Conservation (phyloP, 2,888 invertebrate species). For the Malthinus flaveolus region DNA sequence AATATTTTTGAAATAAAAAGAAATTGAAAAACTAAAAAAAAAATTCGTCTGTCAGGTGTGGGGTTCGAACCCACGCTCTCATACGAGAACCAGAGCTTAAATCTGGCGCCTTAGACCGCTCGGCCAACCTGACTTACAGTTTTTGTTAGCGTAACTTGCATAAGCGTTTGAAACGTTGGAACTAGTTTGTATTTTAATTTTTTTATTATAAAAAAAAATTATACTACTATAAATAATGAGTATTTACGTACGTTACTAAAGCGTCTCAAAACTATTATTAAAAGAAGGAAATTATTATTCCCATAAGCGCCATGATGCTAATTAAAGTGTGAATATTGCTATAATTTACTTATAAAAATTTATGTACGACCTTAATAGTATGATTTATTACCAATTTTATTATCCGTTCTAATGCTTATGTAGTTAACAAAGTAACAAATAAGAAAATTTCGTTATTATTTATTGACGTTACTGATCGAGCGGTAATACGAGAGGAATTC, state of each 20-base stretch:
- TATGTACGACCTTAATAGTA: slow-evolving; percentile 26
- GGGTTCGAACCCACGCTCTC: slow-evolving; percentile 72
- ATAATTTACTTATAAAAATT: slow-evolving; percentile 15
- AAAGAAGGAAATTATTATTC: slow-evolving; percentile 26
- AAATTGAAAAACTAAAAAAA: slow-evolving; percentile 30
- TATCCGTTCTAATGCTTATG: not conserved
- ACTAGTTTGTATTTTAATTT: no score
- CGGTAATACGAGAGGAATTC: no score
- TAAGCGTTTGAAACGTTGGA: no score
- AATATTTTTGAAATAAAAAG: no score
- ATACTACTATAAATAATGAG: no score
- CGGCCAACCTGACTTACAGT: slow-evolving; percentile 64
- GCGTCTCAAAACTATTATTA: slow-evolving; percentile 23
- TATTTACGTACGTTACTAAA: slow-evolving; percentile 19
- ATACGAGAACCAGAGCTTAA: slow-evolving; percentile 64
- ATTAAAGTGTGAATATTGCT: slow-evolving; percentile 18
- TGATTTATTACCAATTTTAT: slow-evolving; percentile 16
- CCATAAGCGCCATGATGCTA: slow-evolving; percentile 27
- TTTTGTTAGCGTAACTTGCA: no score
- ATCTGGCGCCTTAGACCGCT: slow-evolving; percentile 73
- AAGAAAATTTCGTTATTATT: no score
- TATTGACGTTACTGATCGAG: no score
- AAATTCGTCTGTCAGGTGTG: slow-evolving; percentile 63
- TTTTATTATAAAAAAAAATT: no score
- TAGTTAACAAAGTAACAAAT: no score